Evolutionary conservation across 1,140 invertebrate species (phyloP).

Genomic region (Macrostomum lignano): DNA sequence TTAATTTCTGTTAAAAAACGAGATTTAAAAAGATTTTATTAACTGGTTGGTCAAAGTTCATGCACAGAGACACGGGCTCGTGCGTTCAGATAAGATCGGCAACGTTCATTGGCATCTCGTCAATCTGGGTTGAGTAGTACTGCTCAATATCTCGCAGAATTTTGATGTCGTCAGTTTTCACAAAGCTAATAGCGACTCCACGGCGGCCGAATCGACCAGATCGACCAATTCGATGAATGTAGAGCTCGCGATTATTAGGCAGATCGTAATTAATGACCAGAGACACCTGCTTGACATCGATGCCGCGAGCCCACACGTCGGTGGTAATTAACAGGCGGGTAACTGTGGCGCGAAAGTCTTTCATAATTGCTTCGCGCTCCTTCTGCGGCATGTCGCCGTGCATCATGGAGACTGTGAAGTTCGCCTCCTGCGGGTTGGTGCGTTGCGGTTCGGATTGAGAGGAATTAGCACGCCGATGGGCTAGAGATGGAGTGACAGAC

Average conservation of each 20-base stretch:
- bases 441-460: conserved; percentile 72
- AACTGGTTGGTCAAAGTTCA: too few relatives aligned
- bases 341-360: conserved; percentile 72
- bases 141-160: conserved; percentile 97
- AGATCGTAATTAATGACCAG: conserved; percentile 97
- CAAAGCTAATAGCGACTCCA: conserved; percentile 98
- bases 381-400: conserved; percentile 99
- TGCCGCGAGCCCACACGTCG: conserved; percentile 93
- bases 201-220: conserved; percentile 88
- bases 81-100: too few relatives aligned
- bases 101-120: conserved; percentile 99
- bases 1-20: too few relatives aligned
- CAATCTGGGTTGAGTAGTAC: conserved; percentile 98
- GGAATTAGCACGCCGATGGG: too few relatives aligned
- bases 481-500: not conserved
- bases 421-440: conserved; percentile 92
- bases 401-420: conserved; percentile 97
- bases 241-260: conserved; percentile 94
- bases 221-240: conserved; percentile 88
- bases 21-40: too few relatives aligned
- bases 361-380: conserved; percentile 95
- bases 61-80: too few relatives aligned
- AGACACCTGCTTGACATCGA: conserved; percentile 92
- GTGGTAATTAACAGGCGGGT: conserved; percentile 90
- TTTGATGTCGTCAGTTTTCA: conserved; percentile 92